Evolutionary conservation across 2,888 invertebrate genomes (phyloP), one percentile per base, ranked within the genome.

Genomic region (Drosophila lacicola): DNA sequence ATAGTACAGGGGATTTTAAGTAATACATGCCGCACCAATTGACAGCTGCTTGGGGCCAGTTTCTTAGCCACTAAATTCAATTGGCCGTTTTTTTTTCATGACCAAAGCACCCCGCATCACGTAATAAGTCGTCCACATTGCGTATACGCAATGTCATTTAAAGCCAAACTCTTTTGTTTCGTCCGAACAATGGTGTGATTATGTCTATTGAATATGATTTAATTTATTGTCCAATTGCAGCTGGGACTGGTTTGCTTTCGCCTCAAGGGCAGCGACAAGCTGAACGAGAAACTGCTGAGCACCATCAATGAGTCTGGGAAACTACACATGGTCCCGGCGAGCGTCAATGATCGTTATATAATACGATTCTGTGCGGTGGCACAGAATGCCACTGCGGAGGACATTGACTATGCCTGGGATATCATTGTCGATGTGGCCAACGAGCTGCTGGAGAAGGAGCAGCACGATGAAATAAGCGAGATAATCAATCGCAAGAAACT

Each of bases 321-420:
- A 92, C 93, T 99, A 70, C 99, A 99, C 92, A 99, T 99, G 98
- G 98, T 98, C 11, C 98, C 98, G 0, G 97, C 98, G 0, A 95
- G 95, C 46, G 96, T 98, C 19, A 96, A 97, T 89, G 98, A 98
- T 51, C 95, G 95, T 86, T 98, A 96, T 91, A 97, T 98, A 53
- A 98, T 98, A 83, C 94, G 98, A 62, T 99, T 99, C 93, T 98
- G 98, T 90, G 97, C 98, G 0, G 97, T 98, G 45, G 95, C 98
- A 3, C 97, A 98, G 91, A 95, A 97, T 91, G 97, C 98, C 9
- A 95, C 95, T 0, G 96, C 97, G 49, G 95, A 95, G 62, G 97
- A 97, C 90, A 96, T 97, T 71, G 97, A 97, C 91, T 94, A 94
- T 85, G 97, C 97, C 3, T 97, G 97, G 97, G 95, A 95, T 63